Evolutionary conservation across 2,797 vertebrate genomes (phyloP), one percentile per base, ranked within the genome.

Genomic region (Dromococcyx pavoninus): DNA sequence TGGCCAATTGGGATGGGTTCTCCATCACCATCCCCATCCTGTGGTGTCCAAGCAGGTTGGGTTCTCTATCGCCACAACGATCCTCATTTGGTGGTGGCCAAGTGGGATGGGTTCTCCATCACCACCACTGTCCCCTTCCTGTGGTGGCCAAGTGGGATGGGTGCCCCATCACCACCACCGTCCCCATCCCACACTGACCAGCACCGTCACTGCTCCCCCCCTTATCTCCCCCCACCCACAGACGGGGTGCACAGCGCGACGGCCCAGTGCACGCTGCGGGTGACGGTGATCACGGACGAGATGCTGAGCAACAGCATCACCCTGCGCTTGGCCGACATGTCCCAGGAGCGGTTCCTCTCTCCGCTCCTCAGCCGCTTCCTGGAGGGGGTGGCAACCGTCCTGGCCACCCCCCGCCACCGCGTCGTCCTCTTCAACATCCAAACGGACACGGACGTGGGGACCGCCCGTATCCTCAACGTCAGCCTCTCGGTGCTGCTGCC

Each of bases 271-370:
- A 98, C 98, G 0, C 98, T 99, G 78, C 99, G 99, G 28, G 99
- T 99, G 97, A 99, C 98, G 70, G 98, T 99, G 96, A 98, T 99
- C 98, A 99, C 99, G 0, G 99, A 99, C 30, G 99, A 99, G 94
- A 99, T 99, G 99, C 97, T 99, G 86, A 99, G 99, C 91, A 99
- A 99, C 98, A 99, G 99, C 92, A 99, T 99, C 98, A 99, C 99
- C 1, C 84, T 99, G 79, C 98, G 99, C 21, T 96, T 99, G 95
- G 98, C 99, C 78, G 98, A 99, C 97, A 99, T 99, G 86, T 99
- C 99, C 5, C 99, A 99, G 56, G 98, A 99, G 92, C 98, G 98
- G 70, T 99, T 99, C 98, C 98, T 99, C 58, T 99, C 99, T 1
- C 98, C 99, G 1, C 97, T 99, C 41, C 98, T 99, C 76, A 97